phyloP scores from a whole-genome alignment of 2,797 vertebrate species.

The Taenioides sp. region DNA sequence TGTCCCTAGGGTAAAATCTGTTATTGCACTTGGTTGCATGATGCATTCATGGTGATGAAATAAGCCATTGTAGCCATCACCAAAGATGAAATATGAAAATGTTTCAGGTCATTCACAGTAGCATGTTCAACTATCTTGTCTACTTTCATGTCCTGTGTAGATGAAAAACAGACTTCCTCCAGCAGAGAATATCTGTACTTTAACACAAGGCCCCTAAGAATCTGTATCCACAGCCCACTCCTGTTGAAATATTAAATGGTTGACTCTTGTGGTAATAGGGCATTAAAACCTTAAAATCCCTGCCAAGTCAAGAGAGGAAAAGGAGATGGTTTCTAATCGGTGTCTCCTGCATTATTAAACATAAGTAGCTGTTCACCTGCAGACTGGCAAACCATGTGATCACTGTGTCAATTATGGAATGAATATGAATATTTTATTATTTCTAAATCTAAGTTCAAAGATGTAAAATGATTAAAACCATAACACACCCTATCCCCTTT shows the following conservation, averaged over 20 bases:
- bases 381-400: conserved; percentile 14
- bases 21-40: neutral
- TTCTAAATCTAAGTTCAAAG: neutral
- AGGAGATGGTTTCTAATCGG: conserved; percentile 32
- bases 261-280: neutral
- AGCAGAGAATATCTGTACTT: no score
- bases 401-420: conserved; percentile 31
- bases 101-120: neutral
- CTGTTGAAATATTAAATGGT: neutral
- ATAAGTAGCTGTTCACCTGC: conserved; percentile 56
- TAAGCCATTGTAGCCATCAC: neutral
- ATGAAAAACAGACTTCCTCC: no score
- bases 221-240: neutral
- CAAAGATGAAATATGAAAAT: neutral
- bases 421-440: conserved; percentile 47
- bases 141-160: no score
- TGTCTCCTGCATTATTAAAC: conserved; percentile 59
- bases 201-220: no score
- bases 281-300: conserved; percentile 48
- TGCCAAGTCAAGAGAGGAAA: conserved; percentile 27
- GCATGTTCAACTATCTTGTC: neutral
- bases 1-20: neutral
- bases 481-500: neutral
- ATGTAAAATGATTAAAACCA: neutral
- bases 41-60: neutral